Evolutionary conservation across 2,113 vertebrate species (phyloP).

Genomic region (Phylloscopus trochiloides): DNA sequence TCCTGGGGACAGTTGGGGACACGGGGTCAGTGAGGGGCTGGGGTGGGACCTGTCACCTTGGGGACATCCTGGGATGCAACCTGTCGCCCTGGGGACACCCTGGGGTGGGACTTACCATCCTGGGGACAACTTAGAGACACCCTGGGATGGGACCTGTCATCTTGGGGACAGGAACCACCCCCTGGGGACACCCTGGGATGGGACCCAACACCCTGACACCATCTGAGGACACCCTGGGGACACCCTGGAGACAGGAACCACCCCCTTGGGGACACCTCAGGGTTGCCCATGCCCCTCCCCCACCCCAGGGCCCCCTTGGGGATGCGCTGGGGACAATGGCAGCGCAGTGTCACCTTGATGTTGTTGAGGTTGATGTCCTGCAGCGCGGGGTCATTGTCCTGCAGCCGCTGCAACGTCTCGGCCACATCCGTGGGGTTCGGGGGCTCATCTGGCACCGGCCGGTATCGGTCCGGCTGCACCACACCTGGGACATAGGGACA

Average conservation of each 20-base stretch:
- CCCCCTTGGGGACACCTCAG: no score
- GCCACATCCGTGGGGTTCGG: slow-evolving; percentile 92
- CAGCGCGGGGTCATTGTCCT: slow-evolving; percentile 81
- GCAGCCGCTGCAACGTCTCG: slow-evolving; percentile 84
- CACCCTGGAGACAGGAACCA: no score
- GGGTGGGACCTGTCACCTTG: no score
- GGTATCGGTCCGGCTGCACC: slow-evolving; percentile 91
- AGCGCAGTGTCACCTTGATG: slow-evolving; percentile 79
- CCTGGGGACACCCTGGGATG: slow-evolving; percentile 76
- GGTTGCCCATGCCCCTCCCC: no score
- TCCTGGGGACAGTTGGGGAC: slow-evolving; percentile 62
- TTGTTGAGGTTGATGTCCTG: slow-evolving; percentile 96
- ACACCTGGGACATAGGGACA: slow-evolving; percentile 77
- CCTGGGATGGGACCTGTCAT: no score
- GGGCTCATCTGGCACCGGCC: slow-evolving; percentile 88
- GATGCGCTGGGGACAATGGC: fast-evolving
- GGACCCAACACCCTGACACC: no score
- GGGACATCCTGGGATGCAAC: background rate
- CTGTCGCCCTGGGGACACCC: background rate
- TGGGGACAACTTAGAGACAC: no score
- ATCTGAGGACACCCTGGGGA: background rate
- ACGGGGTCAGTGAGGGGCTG: background rate
- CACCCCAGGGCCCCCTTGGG: background rate
- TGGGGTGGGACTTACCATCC: no score
- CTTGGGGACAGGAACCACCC: no score